Evolutionary conservation across 2,797 vertebrate species (phyloP).

Genomic region (Anabas testudineus): DNA sequence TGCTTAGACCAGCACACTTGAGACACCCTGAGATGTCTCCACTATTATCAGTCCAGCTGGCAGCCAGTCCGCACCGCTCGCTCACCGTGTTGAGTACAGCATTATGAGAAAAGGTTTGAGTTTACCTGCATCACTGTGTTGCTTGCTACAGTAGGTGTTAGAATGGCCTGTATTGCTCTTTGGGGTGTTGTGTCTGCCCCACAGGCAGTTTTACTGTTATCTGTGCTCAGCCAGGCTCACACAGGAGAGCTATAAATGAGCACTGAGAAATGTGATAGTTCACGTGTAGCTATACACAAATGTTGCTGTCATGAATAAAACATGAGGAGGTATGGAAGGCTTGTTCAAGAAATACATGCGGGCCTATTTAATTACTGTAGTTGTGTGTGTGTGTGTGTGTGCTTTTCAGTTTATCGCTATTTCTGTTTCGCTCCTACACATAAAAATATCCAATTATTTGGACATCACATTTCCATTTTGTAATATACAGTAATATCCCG

Average conservation of each 20-base stretch:
- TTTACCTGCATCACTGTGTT: slow-evolving; percentile 79
- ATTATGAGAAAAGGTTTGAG: slow-evolving; percentile 76
- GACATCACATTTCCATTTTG: slow-evolving; percentile 35
- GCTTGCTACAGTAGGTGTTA: slow-evolving; percentile 79
- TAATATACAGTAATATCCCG: slow-evolving; percentile 33
- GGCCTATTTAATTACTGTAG: slow-evolving; percentile 41
- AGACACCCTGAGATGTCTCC: slow-evolving; percentile 36
- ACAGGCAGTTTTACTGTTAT: slow-evolving; percentile 81
- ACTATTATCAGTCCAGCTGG: slow-evolving; percentile 57
- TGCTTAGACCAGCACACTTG: slow-evolving; percentile 44
- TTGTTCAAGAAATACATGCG: slow-evolving; percentile 31
- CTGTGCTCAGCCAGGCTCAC: slow-evolving; percentile 78
- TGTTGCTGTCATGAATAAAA: slow-evolving; percentile 81
- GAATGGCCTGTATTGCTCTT: slow-evolving; percentile 79
- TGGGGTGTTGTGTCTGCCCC: slow-evolving; percentile 78
- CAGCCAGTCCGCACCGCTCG: slow-evolving; percentile 56
- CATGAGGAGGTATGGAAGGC: slow-evolving; percentile 70
- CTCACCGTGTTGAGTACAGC: slow-evolving; percentile 67
- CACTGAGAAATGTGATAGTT: slow-evolving; percentile 80
- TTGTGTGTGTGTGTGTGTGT: slow-evolving; percentile 21
- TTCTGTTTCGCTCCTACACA: slow-evolving; percentile 20
- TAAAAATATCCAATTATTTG: slow-evolving; percentile 35
- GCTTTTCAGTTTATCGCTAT: slow-evolving; percentile 29
- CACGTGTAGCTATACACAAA: slow-evolving; percentile 75
- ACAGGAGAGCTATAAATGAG: slow-evolving; percentile 77